Evolutionary conservation across 2,888 invertebrate species (phyloP).

Genomic region (Apocheima hispidaria): DNA sequence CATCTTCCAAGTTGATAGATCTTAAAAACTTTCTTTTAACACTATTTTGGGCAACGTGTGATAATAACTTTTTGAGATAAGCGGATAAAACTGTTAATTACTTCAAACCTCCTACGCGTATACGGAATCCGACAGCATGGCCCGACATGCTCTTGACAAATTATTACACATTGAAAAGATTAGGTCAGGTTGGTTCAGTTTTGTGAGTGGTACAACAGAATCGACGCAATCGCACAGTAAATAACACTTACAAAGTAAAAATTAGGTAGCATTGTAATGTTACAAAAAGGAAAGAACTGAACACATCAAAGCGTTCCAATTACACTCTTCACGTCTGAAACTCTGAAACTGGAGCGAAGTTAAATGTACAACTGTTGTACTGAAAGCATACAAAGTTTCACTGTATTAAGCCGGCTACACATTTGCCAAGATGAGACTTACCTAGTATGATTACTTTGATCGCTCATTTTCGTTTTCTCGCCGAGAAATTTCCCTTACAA

Average conservation of each 20-base stretch:
- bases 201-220: too few species aligned
- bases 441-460: slow-evolving; percentile 3
- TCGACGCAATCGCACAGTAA: too few species aligned
- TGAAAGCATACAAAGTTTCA: slow-evolving; percentile 30
- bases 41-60: too few species aligned
- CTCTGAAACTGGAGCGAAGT: slow-evolving; percentile 41
- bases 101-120: too few species aligned
- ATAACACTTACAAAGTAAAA: background rate
- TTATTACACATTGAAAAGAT: too few species aligned
- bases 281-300: slow-evolving; percentile 17
- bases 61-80: too few species aligned
- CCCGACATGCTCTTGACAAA: too few species aligned
- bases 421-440: slow-evolving; percentile 6
- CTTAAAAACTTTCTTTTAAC: too few species aligned
- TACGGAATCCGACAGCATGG: too few species aligned
- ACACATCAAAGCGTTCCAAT: slow-evolving; percentile 39
- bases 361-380: slow-evolving; percentile 40
- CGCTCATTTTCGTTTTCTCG: slow-evolving; percentile 2
- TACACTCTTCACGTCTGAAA: slow-evolving; percentile 33
- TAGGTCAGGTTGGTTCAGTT: background rate
- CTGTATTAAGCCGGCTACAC: slow-evolving; percentile 16
- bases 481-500: background rate
- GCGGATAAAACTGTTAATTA: too few species aligned
- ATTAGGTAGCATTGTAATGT: slow-evolving; percentile 11
- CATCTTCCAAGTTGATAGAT: too few species aligned